Base-by-base conservation (phyloP, 2,113 vertebrate species). In the Vulpes lagopus region DNA sequence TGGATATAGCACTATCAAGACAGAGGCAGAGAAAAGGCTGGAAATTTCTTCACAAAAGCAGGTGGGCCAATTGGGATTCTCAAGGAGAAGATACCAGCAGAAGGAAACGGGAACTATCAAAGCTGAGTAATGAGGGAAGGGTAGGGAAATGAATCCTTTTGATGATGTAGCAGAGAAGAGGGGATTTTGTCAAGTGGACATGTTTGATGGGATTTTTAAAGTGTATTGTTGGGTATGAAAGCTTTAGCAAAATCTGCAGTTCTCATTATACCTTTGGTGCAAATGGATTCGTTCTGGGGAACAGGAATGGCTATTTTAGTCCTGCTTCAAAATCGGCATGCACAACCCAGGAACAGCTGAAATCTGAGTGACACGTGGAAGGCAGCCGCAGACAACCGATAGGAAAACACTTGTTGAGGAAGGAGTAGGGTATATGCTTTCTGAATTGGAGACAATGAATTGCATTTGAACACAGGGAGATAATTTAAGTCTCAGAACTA, bases 361-460 rank as follows among this genome's bases (percentile, higher is more conserved):
- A 35, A 11, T 12, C 8, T 15, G n/a, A 20, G 17, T 25, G n/a
- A 3, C 30, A 1, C 1, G 1, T 15, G 23, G 32, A 43, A 59
- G 67, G 30, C 67, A 23, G 19, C 23, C 30, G 11, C 16, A 10
- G 60, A 9, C 11, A 74, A 32, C 49, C 15, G 11, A 0, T 10
- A 8, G 12, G 32, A n/a, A 69, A 35, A 25, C 2, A 15, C 25
- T 3, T 30, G 71, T 64, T 1, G 9, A n/a, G 20, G 3, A 11
- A 30, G n/a, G 32, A 53, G 9, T 8, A 0, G 2, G 12, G 10
- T 5, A 0, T 10, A 1, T 5, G 9, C 17, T 38, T 71, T 25
- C n/a, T 74, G 8, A 86, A 15, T 11, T 38, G 43, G 1, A 38
- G 20, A 51, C n/a, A 30, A 6, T 8, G 2, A 79, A 10, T 8